Conservation (phyloP, 2,888 invertebrate species). For the Baccha elongata region DNA sequence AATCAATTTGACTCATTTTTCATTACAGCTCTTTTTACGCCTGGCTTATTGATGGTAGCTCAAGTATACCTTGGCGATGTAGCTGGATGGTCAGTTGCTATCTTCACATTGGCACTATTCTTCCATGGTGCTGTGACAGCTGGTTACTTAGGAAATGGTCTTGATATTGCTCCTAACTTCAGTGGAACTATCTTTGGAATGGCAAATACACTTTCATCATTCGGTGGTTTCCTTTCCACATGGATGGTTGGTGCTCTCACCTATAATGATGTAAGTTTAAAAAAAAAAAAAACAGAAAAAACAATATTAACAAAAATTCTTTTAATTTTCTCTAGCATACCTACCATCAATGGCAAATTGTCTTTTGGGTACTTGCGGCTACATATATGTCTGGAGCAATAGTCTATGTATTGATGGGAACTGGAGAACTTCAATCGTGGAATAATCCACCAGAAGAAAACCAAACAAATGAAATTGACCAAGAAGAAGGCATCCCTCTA, state of each 20-base stretch:
- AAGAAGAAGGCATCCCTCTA: constrained; percentile 82
- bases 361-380: constrained; percentile 90
- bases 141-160: constrained; percentile 92
- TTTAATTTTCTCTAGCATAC: constrained; percentile 84
- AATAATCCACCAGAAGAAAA: constrained; percentile 82
- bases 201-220: constrained; percentile 93
- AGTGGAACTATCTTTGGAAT: constrained; percentile 94
- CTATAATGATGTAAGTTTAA: constrained; percentile 85
- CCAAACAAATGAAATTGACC: constrained; percentile 75
- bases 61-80: constrained; percentile 89
- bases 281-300: background rate
- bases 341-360: constrained; percentile 90
- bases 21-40: constrained; percentile 84
- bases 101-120: constrained; percentile 91
- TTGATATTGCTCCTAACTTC: constrained; percentile 94
- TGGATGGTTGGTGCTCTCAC: constrained; percentile 91
- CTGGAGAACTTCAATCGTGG: constrained; percentile 85
- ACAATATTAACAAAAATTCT: background rate
- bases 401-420: constrained; percentile 85
- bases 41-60: constrained; percentile 88
- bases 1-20: too few species aligned
- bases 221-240: constrained; percentile 92
- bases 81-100: constrained; percentile 88
- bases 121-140: constrained; percentile 94
- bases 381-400: constrained; percentile 87